Conservation (phyloP, 1,140 invertebrate species). For the Camponotus floridanus region DNA sequence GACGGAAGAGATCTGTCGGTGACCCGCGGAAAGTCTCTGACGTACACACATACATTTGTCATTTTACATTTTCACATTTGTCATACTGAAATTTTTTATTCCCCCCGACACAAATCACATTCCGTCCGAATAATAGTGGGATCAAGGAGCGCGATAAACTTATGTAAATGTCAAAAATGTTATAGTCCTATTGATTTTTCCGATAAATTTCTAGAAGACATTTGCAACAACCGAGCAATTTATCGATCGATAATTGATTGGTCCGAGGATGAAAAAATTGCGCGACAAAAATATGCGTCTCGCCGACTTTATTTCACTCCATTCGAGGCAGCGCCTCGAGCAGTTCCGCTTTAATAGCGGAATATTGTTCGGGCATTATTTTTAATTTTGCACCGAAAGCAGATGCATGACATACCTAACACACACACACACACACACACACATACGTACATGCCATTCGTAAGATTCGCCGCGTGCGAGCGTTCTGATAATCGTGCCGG, state of each 20-base stretch:
- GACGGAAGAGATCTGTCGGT: conserved; percentile 18
- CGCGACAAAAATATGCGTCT: conserved; percentile 32
- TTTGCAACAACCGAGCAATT: not conserved
- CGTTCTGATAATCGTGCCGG: conserved; percentile 20
- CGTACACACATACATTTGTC: too few species aligned
- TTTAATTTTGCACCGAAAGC: conserved; percentile 38
- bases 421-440: too few species aligned
- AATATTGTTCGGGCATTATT: conserved; percentile 21
- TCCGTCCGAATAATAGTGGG: not conserved
- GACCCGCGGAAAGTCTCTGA: not conserved
- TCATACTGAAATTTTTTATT: conserved; percentile 17
- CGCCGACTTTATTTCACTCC: conserved; percentile 11
- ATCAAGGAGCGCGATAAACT: not conserved
- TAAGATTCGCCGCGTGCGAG: conserved; percentile 15
- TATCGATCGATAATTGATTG: not conserved
- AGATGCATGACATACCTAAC: not conserved
- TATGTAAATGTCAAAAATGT: not conserved
- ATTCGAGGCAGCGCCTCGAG: not conserved
- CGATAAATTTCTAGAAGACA: not conserved
- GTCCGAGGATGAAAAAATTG: conserved; percentile 27
- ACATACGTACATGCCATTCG: not conserved
- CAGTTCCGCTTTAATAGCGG: conserved; percentile 62
- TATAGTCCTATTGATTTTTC: not conserved
- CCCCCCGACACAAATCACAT: not conserved
- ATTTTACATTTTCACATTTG: conserved; percentile 4